phyloP scores from a whole-genome alignment of 2,113 vertebrate genomes.

The Mustelus asterias region DNA sequence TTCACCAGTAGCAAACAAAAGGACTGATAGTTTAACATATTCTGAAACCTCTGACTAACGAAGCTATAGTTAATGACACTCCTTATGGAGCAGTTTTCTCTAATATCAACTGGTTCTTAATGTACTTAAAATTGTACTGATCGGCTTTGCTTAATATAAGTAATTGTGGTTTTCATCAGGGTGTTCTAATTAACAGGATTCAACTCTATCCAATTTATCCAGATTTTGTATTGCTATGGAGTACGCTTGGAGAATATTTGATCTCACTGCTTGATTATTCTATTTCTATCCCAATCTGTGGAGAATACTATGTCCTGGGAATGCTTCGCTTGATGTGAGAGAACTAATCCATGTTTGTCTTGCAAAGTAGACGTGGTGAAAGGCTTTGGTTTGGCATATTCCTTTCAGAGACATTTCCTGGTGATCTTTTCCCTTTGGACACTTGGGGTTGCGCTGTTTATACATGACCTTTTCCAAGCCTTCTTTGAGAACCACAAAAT shows the following conservation, averaged over 20 bases:
- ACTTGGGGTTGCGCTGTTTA: background rate
- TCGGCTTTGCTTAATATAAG: background rate
- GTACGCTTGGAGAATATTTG: background rate
- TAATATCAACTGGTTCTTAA: background rate
- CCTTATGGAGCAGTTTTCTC: background rate
- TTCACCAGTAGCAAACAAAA: background rate
- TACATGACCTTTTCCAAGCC: background rate
- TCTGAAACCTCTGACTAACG: background rate
- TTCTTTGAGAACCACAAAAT: background rate
- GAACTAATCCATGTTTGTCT: background rate
- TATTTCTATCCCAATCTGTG: background rate
- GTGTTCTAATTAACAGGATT: conserved; percentile 14
- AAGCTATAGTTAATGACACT: background rate
- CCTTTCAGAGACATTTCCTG: background rate
- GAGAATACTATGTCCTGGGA: background rate
- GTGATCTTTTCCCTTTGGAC: background rate
- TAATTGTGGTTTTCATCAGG: conserved; percentile 10
- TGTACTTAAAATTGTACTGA: conserved; percentile 10
- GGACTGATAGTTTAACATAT: background rate
- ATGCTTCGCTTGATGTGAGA: background rate
- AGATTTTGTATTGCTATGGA: background rate
- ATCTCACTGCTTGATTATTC: background rate
- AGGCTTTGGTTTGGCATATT: background rate
- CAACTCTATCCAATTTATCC: background rate
- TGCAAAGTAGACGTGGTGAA: background rate